Base-by-base conservation (phyloP, 1,140 invertebrate species). In the Tetragonula clypearis region DNA sequence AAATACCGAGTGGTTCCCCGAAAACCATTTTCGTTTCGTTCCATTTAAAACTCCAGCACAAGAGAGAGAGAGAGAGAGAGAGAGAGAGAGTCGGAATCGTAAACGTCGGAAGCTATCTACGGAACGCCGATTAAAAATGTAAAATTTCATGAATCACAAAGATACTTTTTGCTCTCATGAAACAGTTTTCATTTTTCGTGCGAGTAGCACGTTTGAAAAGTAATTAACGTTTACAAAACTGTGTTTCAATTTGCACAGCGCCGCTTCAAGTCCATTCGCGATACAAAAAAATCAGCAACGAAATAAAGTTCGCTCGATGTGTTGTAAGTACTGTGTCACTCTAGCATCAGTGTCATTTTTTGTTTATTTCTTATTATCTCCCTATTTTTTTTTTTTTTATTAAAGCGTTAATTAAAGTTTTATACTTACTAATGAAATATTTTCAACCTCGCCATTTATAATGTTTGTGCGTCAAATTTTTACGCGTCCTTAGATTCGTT, bases 401-500 rank as follows among this genome's bases (percentile, higher is more conserved):
- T 14, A 62, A 62, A 41, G 23, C 72, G 49, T 65, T 75, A 75
- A 75, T 82, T 82, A 75, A 75, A 74, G 71, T 56, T 65, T 49
- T 15, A 14, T 21, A 49, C 1, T 15, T 23, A 49, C 17, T 12
- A 62, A 23, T 4, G 12, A 81, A 71, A 60, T 17, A 19, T 49
- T 49, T 41, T 23, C 53, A 19, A 12, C 55, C 60, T 23, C 49
- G 72, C 23, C 56, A 76, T 30, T 58, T 81, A 17, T 30, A 81
- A 53, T 55, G 14, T 49, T 41, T 11, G 15, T 17, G 12, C 2
- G 21, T 12, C 21, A 17, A 15, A 17, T 12, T 62, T 66, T 76
- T 26, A 68, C 53, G 15, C 62, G 30, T 68, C 19, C 15, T n/a
- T 66, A 77, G 49, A 49, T 66, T 17, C 58, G 41, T 49, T 11